A percentile compares a stretch with the other conserved stretches of the same genome.
Evolutionary conservation across 2,797 vertebrate species (phyloP).

Genomic region (Argya squamiceps): DNA sequence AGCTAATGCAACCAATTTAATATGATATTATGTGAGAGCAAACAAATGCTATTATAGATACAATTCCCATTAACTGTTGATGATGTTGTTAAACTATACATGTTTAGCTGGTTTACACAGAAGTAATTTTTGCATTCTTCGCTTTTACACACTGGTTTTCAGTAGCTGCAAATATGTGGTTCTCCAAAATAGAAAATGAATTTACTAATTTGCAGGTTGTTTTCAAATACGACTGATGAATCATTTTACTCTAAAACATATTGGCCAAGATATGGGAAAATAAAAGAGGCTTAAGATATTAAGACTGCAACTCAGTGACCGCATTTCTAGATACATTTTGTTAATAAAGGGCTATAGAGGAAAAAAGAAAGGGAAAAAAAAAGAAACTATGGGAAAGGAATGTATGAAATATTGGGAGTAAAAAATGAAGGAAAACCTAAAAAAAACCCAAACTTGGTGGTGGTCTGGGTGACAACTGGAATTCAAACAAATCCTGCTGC

Average conservation of each 20-base stretch:
- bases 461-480: neutral
- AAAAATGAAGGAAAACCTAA: neutral
- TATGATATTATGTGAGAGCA: neutral
- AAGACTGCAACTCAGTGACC: neutral
- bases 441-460: neutral
- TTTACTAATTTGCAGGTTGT: neutral
- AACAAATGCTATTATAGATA: neutral
- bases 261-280: neutral
- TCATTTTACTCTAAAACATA: neutral
- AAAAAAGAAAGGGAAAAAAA: neutral
- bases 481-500: slow-evolving; percentile 26
- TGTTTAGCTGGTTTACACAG: neutral
- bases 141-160: neutral
- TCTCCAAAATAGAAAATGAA: neutral
- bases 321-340: neutral
- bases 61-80: neutral
- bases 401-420: neutral
- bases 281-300: neutral
- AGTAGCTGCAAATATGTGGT: neutral
- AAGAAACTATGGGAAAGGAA: neutral
- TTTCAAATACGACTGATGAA: neutral
- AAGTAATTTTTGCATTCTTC: neutral
- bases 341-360: neutral
- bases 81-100: neutral
- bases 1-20: neutral